These are phyloP conservation scores for Sylvia atricapilla DNA, from an alignment of 2,113 vertebrate genomes.

Conservation along the genomic window DNA sequence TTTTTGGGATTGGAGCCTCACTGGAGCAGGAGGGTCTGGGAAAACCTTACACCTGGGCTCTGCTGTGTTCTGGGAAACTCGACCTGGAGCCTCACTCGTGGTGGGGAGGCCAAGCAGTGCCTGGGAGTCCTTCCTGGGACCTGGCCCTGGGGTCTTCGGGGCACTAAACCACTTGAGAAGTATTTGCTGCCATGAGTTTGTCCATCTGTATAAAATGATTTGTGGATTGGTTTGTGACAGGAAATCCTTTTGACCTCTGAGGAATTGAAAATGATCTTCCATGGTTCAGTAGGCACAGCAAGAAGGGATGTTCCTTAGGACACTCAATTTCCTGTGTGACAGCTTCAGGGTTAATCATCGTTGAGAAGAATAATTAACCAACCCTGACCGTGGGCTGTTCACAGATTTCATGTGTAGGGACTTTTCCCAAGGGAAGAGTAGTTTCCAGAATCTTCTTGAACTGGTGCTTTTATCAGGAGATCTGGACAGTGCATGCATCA, in stretches of 20 bases:
- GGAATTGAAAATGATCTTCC: neutral
- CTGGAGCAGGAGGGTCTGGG: neutral
- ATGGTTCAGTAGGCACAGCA: neutral
- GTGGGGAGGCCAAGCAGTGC: neutral
- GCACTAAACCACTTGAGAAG: neutral
- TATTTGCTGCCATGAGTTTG: fast-evolving
- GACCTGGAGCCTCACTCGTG: fast-evolving
- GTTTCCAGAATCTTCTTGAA: neutral
- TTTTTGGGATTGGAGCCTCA: fast-evolving
- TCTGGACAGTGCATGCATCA: neutral
- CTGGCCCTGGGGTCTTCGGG: neutral
- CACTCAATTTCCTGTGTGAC: neutral
- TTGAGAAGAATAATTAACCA: neutral
- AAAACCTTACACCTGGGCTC: neutral
- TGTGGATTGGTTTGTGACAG: neutral
- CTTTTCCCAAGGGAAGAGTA: neutral
- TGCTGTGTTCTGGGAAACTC: neutral
- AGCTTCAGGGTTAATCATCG: neutral
- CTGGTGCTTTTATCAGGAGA: neutral
- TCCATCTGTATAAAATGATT: neutral
- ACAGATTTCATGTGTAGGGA: neutral
- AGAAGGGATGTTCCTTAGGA: neutral
- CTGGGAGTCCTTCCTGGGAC: neutral
- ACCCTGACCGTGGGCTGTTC: neutral
- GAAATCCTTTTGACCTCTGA: neutral